Percentiles rank a stretch among this genome's conserved stretches.
These are phyloP conservation scores for Sander lucioperca DNA, from an alignment of 2,113 vertebrate species.

Conservation along the genomic window DNA sequence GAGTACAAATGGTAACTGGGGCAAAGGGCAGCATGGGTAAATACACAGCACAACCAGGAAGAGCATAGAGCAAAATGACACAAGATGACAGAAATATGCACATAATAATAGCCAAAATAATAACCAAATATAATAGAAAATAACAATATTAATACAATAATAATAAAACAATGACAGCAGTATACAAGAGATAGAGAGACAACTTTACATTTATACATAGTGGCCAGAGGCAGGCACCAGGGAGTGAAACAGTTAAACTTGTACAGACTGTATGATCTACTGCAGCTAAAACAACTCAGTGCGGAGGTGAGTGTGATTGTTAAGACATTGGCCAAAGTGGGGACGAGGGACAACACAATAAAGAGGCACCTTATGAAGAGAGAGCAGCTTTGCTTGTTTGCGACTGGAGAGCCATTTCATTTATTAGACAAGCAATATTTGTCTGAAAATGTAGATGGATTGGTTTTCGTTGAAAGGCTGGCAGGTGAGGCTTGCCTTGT, in stretches of 20 bases:
- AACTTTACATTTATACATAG: slow-evolving; percentile 88
- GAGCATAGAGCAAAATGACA: slow-evolving; percentile 74
- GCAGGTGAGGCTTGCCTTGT: slow-evolving; percentile 68
- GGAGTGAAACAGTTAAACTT: slow-evolving; percentile 75
- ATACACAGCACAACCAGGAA: slow-evolving; percentile 83
- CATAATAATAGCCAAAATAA: slow-evolving; percentile 69
- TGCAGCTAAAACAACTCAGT: slow-evolving; percentile 76
- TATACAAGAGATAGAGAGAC: slow-evolving; percentile 81
- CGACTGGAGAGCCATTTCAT: slow-evolving; percentile 55
- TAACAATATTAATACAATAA: slow-evolving; percentile 80
- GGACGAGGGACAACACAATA: slow-evolving; percentile 73
- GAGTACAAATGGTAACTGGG: slow-evolving; percentile 79
- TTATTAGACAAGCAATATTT: slow-evolving; percentile 49
- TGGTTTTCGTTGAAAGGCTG: slow-evolving; percentile 26
- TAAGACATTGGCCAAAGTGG: slow-evolving; percentile 55
- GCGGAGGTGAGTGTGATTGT: slow-evolving; percentile 62
- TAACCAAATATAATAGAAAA: slow-evolving; percentile 78
- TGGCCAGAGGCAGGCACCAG: slow-evolving; percentile 85
- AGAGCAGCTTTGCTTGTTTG: slow-evolving; percentile 79
- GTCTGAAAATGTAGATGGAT: slow-evolving; percentile 43
- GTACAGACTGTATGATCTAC: slow-evolving; percentile 76
- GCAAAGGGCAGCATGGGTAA: slow-evolving; percentile 66
- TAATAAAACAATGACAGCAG: slow-evolving; percentile 83
- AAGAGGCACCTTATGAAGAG: slow-evolving; percentile 80
- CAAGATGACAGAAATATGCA: slow-evolving; percentile 75